Conservation (phyloP, 2,797 vertebrate genomes). For the Octomys mimax region DNA sequence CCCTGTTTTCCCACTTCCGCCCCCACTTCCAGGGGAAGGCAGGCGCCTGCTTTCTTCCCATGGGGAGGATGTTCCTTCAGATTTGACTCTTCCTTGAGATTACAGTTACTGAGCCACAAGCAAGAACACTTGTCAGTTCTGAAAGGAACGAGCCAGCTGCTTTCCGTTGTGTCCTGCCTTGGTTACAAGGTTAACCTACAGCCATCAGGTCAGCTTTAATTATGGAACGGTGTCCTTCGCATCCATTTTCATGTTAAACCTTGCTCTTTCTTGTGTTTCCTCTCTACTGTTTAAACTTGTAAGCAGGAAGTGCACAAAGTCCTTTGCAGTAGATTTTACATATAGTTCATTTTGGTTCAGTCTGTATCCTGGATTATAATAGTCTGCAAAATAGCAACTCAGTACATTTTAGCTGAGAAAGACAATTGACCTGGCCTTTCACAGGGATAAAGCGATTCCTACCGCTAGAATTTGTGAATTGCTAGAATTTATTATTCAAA, state of each 20-base stretch:
- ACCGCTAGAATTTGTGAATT: slow-evolving; percentile 58
- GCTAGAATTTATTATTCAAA: slow-evolving; percentile 71
- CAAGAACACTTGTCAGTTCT: background rate
- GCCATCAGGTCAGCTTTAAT: slow-evolving; percentile 30
- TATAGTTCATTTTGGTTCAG: slow-evolving; percentile 61
- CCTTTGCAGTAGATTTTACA: slow-evolving; percentile 39
- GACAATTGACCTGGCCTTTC: slow-evolving; percentile 51
- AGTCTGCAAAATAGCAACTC: slow-evolving; percentile 37
- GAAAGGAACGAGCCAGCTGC: background rate
- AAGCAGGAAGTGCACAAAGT: slow-evolving; percentile 21
- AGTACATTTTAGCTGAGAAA: slow-evolving; percentile 56
- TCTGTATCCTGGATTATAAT: slow-evolving; percentile 45
- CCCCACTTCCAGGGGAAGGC: background rate
- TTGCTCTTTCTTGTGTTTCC: background rate
- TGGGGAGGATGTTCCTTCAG: background rate
- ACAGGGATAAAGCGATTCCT: slow-evolving; percentile 67
- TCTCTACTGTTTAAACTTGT: slow-evolving; percentile 4
- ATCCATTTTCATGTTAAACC: slow-evolving; percentile 38
- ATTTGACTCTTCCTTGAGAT: background rate
- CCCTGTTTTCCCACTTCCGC: background rate
- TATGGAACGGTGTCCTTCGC: background rate
- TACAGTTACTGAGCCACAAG: background rate
- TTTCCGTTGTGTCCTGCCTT: slow-evolving; percentile 16
- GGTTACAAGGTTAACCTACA: background rate
- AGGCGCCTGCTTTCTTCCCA: background rate